Evolutionary conservation across 2,888 invertebrate species (phyloP), one percentile per base, ranked within the genome.

Genomic region (Mythimna impura): DNA sequence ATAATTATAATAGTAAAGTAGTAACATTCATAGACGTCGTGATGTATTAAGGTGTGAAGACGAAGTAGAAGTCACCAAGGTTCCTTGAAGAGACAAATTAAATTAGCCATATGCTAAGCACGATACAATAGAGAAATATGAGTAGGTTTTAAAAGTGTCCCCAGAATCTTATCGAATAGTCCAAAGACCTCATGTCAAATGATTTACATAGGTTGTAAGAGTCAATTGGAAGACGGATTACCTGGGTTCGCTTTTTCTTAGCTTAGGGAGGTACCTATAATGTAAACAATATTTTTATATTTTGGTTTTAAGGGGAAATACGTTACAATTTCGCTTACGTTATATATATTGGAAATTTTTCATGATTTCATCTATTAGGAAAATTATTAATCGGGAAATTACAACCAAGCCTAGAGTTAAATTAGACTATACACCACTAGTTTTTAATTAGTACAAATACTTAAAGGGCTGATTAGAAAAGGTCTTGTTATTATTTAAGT

Each of bases 21-120:
- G 25, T 57, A 60, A 60, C 25, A 60, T 54, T 58, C 12, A 50
- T 50, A 34, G 2, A 34, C 6, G 34, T 25, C 12, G 9, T 17
- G 9, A 20, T 55, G 9, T 20, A 63, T 20, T 36, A n/a, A 25
- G 57, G 1, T 52, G 47, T 54, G 52, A 60, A 66, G 10, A 60
- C 10, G 3, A 60, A 60, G 47, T 60, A 52, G 58, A 52, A 60
- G 9, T 17, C 20, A 47, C 25, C 25, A 55, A 2, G n/a, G 30
- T 30, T 30, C 30, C 36, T 77, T 70, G 25, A 64, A 78, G 12
- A 61, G 34, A 55, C 62, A 65, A 65, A 71, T 57, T 61, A 2
- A 52, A 55, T 65, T 71, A 65, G 61, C 30, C 25, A n/a, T 71
- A 65, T 78, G 71, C 64, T 71, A 78, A 78, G 40, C 71, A 65